phyloP scores from a whole-genome alignment of 2,113 vertebrate genomes.

The Glareola pratincola region DNA sequence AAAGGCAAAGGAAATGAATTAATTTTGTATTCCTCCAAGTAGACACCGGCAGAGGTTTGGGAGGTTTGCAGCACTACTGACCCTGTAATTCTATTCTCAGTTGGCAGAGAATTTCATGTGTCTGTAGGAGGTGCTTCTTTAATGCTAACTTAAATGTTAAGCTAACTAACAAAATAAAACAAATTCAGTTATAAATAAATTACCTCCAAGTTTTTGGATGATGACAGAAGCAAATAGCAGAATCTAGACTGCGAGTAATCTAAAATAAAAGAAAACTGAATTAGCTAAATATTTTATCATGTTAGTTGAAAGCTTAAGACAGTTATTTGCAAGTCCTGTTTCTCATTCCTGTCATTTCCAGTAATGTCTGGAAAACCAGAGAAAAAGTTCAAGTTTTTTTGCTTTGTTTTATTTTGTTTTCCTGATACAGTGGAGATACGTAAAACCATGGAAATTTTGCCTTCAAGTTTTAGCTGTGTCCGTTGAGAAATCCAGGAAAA shows the following conservation, averaged over 20 bases:
- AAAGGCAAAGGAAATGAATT: background rate
- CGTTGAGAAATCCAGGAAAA: background rate
- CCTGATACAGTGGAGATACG: background rate
- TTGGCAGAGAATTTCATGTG: background rate
- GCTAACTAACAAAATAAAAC: background rate
- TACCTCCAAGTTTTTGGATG: background rate
- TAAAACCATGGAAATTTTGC: background rate
- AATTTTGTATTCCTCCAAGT: background rate
- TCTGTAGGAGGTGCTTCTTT: background rate
- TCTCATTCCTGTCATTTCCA: constrained; percentile 3
- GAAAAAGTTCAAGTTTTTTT: background rate
- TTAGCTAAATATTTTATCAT: constrained; percentile 15
- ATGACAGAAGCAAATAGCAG: background rate
- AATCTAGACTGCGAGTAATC: background rate
- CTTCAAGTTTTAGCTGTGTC: background rate
- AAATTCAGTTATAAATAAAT: background rate
- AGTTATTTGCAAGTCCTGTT: background rate
- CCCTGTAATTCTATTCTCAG: background rate
- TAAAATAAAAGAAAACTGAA: constrained; percentile 12
- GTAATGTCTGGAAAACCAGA: background rate
- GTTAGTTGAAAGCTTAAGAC: background rate
- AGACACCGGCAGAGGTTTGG: background rate
- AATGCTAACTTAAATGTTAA: background rate
- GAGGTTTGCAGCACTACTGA: background rate
- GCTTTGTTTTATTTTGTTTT: background rate